Base-by-base conservation (phyloP, 92 coral and sea anemone species). In the Epizoanthus illoricatus region DNA sequence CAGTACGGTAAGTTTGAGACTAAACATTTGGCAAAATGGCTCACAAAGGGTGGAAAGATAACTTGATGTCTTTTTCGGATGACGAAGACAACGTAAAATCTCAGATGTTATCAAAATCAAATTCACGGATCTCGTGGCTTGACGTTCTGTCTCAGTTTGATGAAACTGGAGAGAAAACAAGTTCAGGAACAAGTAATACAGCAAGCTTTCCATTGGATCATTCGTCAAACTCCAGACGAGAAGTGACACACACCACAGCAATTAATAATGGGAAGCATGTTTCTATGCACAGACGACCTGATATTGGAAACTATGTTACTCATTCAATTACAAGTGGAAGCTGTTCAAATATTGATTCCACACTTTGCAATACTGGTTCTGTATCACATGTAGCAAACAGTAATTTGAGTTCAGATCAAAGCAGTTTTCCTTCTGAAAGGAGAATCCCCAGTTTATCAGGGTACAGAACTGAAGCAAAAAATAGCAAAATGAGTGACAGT, bases 21-120 rank as follows among this genome's bases (percentile, higher is more conserved):
- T 19, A 15, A 64, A 63, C 41, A 43, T 20, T 73, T 65, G 18
- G 20, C 4, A 65, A 43, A 52, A 87, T 87, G 91, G 88, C 72
- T 55, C 42, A 84, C 36, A 81, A 73, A 76, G 73, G 55, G 1
- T 66, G 85, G 13, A 49, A 75, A 54, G 90, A 79, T 28, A 61
- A 93, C 73, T 76, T 93, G 33, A 93, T 93, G 90, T 81, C 88
- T 11, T 93, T 93, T 73, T 84, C 89, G 11, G 92, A 92, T 74
- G 96, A 92, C 55, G 93, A 90, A 54, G 92, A 89, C 39, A 89
- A 76, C 47, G 81, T 81, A 12, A 66, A 54, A 63, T 52, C 74
- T 33, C 71, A 64, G 40, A 39, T 41, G 42, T 20, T 33, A 12
- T 78, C 97, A 17, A 62, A 61, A 49, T 57, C 71, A 55, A 42